These are phyloP conservation scores for Salvator merianae DNA, from an alignment of 2,113 vertebrate genomes.

Conservation along the genomic window DNA sequence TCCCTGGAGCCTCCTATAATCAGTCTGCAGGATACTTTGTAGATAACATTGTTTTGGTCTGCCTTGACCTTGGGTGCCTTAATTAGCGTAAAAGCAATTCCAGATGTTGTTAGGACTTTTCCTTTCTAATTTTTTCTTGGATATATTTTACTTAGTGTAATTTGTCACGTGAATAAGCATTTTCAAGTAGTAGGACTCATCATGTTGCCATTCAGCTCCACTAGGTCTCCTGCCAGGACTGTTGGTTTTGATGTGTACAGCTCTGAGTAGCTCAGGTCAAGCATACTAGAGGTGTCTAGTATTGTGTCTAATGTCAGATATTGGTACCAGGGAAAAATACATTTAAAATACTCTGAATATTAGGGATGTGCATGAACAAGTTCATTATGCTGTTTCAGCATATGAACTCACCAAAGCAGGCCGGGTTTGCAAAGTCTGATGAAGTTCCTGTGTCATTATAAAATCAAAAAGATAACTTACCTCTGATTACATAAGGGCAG, in stretches of 20 bases:
- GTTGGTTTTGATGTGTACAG: not conserved
- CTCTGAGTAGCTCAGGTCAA: not conserved
- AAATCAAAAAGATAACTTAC: too few species aligned
- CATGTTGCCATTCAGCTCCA: not conserved
- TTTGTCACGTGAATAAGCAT: not conserved
- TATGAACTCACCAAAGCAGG: too few species aligned
- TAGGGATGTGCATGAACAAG: too few species aligned
- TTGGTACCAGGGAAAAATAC: too few species aligned
- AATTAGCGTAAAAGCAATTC: not conserved
- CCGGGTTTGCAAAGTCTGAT: too few species aligned
- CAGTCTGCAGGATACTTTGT: not conserved
- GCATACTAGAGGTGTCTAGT: not conserved
- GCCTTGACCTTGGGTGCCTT: not conserved
- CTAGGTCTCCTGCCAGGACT: not conserved
- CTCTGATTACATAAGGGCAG: too few species aligned
- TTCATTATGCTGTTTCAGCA: too few species aligned
- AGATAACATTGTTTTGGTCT: not conserved
- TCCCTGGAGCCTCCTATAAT: not conserved
- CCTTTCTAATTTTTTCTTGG: not conserved
- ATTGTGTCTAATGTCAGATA: too few species aligned
- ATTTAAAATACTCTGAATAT: too few species aligned
- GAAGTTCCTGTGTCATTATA: too few species aligned
- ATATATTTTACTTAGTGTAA: not conserved
- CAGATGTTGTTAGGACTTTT: not conserved
- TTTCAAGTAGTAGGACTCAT: not conserved